Evolutionary conservation across 2,888 invertebrate species (phyloP), one percentile per base, ranked within the genome.

Genomic region (Caenorhabditis afra): DNA sequence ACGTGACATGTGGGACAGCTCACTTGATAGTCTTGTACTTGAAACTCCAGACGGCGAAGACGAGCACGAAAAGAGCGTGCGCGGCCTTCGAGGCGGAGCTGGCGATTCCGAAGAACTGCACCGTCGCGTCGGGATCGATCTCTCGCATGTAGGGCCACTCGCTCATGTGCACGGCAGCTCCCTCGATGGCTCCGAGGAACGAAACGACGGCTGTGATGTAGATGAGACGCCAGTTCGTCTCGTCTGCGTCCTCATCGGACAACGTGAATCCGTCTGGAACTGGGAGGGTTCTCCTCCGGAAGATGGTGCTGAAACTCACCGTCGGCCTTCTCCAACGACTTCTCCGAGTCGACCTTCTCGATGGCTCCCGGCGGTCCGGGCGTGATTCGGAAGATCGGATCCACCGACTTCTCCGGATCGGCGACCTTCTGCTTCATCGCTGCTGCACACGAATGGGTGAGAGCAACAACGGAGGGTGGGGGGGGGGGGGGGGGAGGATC

Each of bases 61-160:
- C 49, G 16, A 80, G 45, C 0, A 71, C 75, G 22, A 80, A 80
- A 20, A 76, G 20, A 0, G 76, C 80, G 16, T 80, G 80, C 22
- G 75, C 80, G 1, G 75, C 76, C 67, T 76, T 75, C 5, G 80
- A 80, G 0, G 64, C 64, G 3, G 76, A 71, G 8, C 61, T 71
- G n/a, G 71, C 76, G 23, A 80, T 59, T 47, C 80, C 80, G 39
- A 80, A 76, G 39, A 80, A 80, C 53, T 76, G 55, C n/a, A 75
- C 75, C 5, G 80, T 80, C 14, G 80, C 66, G 8, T 73, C 71
- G 11, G 75, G 75, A 39, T 80, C 80, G 29, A 79, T 75, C 57
- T 79, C 29, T 29, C 67, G 20, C 79, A 79, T 79, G 29, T 79
- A 79, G 1, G 79, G 79, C 79, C 79, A 79, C 61, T 79, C 79